Percentiles rank a stretch among this genome's conserved stretches.
phyloP scores from a whole-genome alignment of 1,140 invertebrate species.

The Zaprionus gabonicus region DNA sequence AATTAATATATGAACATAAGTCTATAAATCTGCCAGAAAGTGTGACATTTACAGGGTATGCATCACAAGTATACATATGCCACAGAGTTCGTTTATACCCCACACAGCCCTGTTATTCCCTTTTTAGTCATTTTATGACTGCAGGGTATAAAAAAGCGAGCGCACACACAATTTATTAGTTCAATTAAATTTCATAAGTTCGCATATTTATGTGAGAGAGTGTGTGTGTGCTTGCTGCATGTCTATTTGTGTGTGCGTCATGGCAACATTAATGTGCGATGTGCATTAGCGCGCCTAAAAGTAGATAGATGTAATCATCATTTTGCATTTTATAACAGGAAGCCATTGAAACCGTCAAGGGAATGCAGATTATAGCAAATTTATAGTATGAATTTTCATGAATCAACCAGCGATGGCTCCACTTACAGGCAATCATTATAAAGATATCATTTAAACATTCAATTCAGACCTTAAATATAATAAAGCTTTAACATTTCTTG shows the following conservation, averaged over 20 bases:
- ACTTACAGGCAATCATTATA: no score
- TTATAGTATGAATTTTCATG: no score
- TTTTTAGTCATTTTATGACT: conserved; percentile 9
- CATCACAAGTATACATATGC: not conserved
- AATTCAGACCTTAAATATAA: no score
- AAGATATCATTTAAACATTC: no score
- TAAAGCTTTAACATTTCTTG: not conserved
- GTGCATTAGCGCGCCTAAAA: conserved; percentile 51
- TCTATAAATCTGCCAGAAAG: not conserved
- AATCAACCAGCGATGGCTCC: no score
- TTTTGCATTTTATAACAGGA: conserved; percentile 28
- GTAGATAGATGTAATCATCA: conserved; percentile 45
- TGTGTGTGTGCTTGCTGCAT: conserved; percentile 25
- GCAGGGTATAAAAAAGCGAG: conserved; percentile 38
- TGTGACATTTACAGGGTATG: not conserved
- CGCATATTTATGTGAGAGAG: conserved; percentile 30
- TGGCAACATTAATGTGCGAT: conserved; percentile 50
- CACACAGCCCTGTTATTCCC: conserved; percentile 17
- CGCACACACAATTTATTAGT: conserved; percentile 68
- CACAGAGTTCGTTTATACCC: conserved; percentile 7
- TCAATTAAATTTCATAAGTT: conserved; percentile 78
- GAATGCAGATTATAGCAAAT: not conserved
- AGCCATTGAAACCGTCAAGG: conserved; percentile 17
- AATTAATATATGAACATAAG: not conserved
- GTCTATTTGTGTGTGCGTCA: conserved; percentile 60